Base-by-base conservation (phyloP, 2,797 vertebrate genomes). In the Chlorospingus semifuscus region DNA sequence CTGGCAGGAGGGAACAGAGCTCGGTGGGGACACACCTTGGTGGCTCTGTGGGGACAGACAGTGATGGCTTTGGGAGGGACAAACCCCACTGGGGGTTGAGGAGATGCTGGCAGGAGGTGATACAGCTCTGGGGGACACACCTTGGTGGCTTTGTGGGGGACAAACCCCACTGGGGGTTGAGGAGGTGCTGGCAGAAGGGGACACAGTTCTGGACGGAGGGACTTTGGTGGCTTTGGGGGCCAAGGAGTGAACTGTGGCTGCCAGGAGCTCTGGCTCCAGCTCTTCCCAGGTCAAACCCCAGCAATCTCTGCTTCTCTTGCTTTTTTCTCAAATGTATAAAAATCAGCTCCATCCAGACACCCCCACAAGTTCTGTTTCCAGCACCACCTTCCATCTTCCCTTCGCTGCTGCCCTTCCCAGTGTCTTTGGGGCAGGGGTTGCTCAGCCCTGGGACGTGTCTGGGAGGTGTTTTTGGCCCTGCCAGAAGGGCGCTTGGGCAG, bases 401-500 rank as follows among this genome's bases (percentile, higher is more conserved):
- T 36, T 36, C 0, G 0, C 34, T 37, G 39, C 12, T 46, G 77
- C 39, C 5, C 2, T 19, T 52, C 32, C 29, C 23, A 0, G 50
- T 0, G 46, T 1, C 60, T 53, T 47, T 39, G 0, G 11, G 79
- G 30, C 42, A 81, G 64, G 27, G 22, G 26, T 36, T 57, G 30
- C 69, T 50, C 39, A 9, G 20, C 69, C 46, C 49, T 30, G 34
- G 68, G 7, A 8, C 36, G 19, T 0, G 4, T 66, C 1, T 13
- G 18, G 24, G 68, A 32, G 63, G 2, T 2, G 30, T 1, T 49
- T 22, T 0, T 72, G n/a, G 8, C 50, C 27, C 53, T 37, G 34
- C 17, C 34, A 19, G 32, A 9, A 29, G 81, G 42, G 60, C 37
- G 1, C 17, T 17, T 8, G 11, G 78, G 1, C 18, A 27, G 37